These are phyloP conservation scores for Eutolmus rufibarbis DNA, from an alignment of 2,888 invertebrate genomes.

Conservation along the genomic window DNA sequence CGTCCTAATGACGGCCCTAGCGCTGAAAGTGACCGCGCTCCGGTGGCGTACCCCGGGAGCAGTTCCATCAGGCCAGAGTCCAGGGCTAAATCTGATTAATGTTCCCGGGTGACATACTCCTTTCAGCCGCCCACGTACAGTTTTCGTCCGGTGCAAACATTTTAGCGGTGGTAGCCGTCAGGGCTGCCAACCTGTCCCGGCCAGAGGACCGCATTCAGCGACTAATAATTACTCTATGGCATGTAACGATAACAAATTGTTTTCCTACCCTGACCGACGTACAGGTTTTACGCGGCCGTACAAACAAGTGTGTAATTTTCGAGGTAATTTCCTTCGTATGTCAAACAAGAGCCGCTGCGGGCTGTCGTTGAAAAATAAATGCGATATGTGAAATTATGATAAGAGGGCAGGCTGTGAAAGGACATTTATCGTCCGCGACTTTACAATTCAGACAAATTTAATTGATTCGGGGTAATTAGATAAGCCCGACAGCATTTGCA, in stretches of 20 bases:
- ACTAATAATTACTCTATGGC: constrained; percentile 33
- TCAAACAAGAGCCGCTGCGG: constrained; percentile 21
- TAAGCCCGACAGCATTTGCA: neutral
- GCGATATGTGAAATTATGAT: constrained; percentile 36
- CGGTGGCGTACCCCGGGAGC: neutral
- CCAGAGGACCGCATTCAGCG: neutral
- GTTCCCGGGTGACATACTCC: constrained; percentile 8
- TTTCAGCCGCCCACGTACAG: constrained; percentile 12
- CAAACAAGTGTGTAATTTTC: constrained; percentile 36
- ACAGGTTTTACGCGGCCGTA: constrained; percentile 4
- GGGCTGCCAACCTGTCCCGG: neutral
- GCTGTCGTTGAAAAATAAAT: constrained; percentile 33
- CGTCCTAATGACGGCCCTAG: neutral
- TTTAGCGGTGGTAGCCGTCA: neutral
- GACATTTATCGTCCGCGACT: constrained; percentile 30
- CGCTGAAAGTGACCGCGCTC: neutral
- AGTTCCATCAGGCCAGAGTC: neutral
- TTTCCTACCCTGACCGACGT: constrained; percentile 25
- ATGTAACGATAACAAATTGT: constrained; percentile 41
- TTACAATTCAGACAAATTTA: constrained; percentile 38
- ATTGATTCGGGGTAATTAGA: constrained; percentile 29
- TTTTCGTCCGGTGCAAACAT: constrained; percentile 1
- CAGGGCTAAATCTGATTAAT: constrained; percentile 35
- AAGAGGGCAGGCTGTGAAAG: constrained; percentile 34
- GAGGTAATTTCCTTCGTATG: constrained; percentile 40